Percentiles rank a stretch among this genome's conserved stretches.
phyloP scores from a whole-genome alignment of 2,888 invertebrate genomes.

The Beris morrisii region DNA sequence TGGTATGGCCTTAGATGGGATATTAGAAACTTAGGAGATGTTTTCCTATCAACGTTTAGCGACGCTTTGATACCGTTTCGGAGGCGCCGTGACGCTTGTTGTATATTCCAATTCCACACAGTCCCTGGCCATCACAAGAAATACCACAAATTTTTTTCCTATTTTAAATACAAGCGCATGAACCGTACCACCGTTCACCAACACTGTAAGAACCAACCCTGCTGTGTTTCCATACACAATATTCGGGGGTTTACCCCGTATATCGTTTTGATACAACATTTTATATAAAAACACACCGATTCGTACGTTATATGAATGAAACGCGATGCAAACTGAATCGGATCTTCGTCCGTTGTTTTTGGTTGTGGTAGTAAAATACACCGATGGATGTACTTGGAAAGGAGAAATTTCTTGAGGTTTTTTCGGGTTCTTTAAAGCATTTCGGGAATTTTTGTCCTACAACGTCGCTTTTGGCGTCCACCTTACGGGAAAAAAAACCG shows the following conservation, averaged over 20 bases:
- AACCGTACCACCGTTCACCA: constrained; percentile 16
- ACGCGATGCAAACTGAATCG: neutral
- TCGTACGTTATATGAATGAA: constrained; percentile 11
- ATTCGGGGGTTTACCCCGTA: constrained; percentile 20
- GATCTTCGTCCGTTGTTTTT: neutral
- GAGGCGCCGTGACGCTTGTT: constrained; percentile 43
- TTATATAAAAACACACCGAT: constrained; percentile 5
- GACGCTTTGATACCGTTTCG: constrained; percentile 56
- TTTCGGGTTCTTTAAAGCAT: neutral
- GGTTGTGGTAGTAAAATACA: constrained; percentile 4
- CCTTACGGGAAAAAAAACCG: too few species aligned
- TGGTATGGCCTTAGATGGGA: too few species aligned
- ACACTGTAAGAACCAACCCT: constrained; percentile 18
- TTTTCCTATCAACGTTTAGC: constrained; percentile 58
- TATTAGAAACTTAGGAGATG: constrained; percentile 47
- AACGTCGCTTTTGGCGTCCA: too few species aligned
- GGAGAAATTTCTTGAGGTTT: neutral
- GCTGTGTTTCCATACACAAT: neutral
- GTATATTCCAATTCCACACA: constrained; percentile 25
- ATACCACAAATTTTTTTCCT: neutral
- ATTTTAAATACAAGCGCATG: constrained; percentile 26
- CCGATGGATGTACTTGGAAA: constrained; percentile 2
- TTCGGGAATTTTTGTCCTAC: constrained; percentile 15
- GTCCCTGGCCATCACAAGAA: constrained; percentile 22
- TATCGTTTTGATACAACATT: constrained; percentile 13